Base-by-base conservation (phyloP, 2,888 invertebrate species). In the Apamea sordens region DNA sequence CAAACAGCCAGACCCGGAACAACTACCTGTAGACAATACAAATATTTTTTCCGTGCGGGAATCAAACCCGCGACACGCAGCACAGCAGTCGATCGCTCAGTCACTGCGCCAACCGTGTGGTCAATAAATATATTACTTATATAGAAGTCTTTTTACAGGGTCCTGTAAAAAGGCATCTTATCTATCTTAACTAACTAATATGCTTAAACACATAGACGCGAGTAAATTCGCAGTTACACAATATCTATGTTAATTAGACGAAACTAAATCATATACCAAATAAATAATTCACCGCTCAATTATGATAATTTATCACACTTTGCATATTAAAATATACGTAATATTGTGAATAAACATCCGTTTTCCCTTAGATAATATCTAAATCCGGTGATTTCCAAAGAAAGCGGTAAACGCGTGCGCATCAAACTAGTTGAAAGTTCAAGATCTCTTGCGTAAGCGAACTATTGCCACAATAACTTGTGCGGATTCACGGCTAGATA, bases 341-440 rank as follows among this genome's bases (percentile, higher is more conserved):
- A 73, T 73, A 59, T 85, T 56, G 67, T 77, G 50, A 75, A 82
- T 72, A 78, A 81, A 71, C 24, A 71, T 73, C 73, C 61, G 18
- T 79, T 88, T 86, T 82, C 56, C 67, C 65, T 82, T 50, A 56
- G 79, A 79, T 76, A 82, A 61, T 75, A 63, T 77, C 65, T 64
- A 70, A 69, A 77, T 69, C 59, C 64, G 63, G 36, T 77, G 76
- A 79, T 84, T 83, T 86, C 67, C 70, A 79, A 86, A 89, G 87
- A 88, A 88, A 88, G 88, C 80, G 83, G 80, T 73, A 87, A 73
- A 41, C 44, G 77, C 77, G 63, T 70, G 89, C 89, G 79, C 73
- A 59, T 73, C 78, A 63, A 87, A 85, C 64, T 47, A 69, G 82
- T 85, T 80, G 73, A 80, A 76, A 80, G 88, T 86, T 86, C 80